These are phyloP conservation scores for Pterostichus madidus DNA, from an alignment of 2,888 invertebrate species.

Conservation along the genomic window DNA sequence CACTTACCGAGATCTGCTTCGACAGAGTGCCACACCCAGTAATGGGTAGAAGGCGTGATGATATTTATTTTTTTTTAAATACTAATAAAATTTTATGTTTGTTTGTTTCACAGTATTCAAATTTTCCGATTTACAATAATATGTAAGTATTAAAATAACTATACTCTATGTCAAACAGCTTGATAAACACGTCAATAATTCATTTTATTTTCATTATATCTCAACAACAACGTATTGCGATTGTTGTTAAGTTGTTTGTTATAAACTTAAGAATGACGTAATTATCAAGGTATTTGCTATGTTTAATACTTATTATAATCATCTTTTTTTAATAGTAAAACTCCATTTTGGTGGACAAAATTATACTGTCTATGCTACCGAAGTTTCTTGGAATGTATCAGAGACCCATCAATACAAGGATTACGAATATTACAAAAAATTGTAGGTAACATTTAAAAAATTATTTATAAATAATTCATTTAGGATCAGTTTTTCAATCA, in stretches of 20 bases:
- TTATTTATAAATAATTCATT: background rate
- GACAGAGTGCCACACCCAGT: too few relatives aligned
- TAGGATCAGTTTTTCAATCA: too few relatives aligned
- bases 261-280: too few relatives aligned
- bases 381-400: slow-evolving; percentile 84
- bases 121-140: slow-evolving; percentile 67
- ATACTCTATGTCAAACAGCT: background rate
- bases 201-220: too few relatives aligned
- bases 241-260: too few relatives aligned
- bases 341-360: slow-evolving; percentile 85
- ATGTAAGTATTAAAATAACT: slow-evolving; percentile 69
- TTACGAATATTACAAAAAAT: slow-evolving; percentile 90
- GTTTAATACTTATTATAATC: too few relatives aligned
- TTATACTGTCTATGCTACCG: slow-evolving; percentile 88
- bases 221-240: too few relatives aligned
- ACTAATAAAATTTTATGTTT: background rate
- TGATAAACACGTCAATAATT: too few relatives aligned
- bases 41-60: too few relatives aligned
- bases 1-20: too few relatives aligned
- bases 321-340: slow-evolving; percentile 77
- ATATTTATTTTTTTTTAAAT: too few relatives aligned
- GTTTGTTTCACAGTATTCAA: slow-evolving; percentile 68
- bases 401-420: slow-evolving; percentile 90
- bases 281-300: too few relatives aligned
- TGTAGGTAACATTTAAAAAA: slow-evolving; percentile 78